phyloP scores from a whole-genome alignment of 2,113 vertebrate genomes.

The Ondatra zibethicus region DNA sequence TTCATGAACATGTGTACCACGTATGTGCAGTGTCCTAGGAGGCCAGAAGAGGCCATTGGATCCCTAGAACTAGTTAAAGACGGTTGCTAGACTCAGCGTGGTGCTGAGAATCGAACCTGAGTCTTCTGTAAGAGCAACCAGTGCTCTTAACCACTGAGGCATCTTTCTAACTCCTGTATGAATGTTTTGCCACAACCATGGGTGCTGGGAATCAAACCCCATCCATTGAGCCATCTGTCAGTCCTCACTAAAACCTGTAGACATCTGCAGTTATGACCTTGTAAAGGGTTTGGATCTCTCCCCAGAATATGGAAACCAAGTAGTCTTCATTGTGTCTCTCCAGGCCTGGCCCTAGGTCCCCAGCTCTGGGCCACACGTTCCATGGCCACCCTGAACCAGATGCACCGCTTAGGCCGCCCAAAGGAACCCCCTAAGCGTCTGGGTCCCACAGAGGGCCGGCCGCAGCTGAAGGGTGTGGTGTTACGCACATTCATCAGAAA shows the following conservation, averaged over 20 bases:
- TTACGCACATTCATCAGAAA: conserved; percentile 94
- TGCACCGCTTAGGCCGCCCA: conserved; percentile 91
- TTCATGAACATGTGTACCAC: neutral
- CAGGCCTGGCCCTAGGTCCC: conserved; percentile 16
- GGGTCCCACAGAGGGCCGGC: conserved; percentile 88
- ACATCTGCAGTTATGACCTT: neutral
- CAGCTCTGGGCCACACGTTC: conserved; percentile 64
- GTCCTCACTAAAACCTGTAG: neutral
- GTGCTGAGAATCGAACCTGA: neutral
- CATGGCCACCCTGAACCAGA: conserved; percentile 97
- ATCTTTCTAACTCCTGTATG: neutral
- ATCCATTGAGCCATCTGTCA: neutral
- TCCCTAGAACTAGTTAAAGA: neutral
- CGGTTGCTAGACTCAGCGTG: neutral
- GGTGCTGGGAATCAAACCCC: neutral
- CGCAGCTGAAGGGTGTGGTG: conserved; percentile 93
- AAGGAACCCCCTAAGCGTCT: rapidly evolving
- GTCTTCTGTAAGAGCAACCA: neutral
- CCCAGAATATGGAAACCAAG: neutral
- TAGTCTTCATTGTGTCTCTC: neutral
- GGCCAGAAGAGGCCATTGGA: neutral
- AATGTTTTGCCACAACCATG: neutral
- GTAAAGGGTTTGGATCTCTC: neutral
- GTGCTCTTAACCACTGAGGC: neutral
- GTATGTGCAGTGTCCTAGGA: neutral